Base-by-base conservation (phyloP, 2,888 invertebrate species). In the Tyria jacobaeae region DNA sequence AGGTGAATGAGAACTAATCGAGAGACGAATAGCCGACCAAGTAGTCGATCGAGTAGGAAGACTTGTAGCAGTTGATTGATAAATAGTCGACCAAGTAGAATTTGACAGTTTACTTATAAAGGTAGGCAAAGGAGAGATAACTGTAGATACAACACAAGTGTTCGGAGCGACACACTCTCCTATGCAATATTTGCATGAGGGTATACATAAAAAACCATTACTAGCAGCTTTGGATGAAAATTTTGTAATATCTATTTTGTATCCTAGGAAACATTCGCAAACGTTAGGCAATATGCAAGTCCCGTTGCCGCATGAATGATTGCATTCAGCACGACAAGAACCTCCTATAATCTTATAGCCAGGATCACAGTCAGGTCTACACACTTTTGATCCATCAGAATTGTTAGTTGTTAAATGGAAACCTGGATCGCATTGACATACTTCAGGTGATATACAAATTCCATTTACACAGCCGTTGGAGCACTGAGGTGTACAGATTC, bases 391-490 rank as follows among this genome's bases (percentile, higher is more conserved):
- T 2, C 24, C 27, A 12, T n/a, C 2, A 17, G 9, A 2, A 21
- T 1, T 21, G 5, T 25, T 7, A 4, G 9, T 0, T 2, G 3
- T 24, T 39, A 52, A 37, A 35, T 37, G n/a, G 37, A 37, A 53
- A 39, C 59, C 59, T 14, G 81, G 73, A 12, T 87, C 78, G 68
- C 95, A 95, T 62, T 87, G 70, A 65, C 94, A 95, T 0, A 81
- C 85, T 51, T 94, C 88, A 1, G 95, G 94, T 0, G 89, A 90
- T 0, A 89, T 78, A 70, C 95, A 95, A 1, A 70, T 74, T 3
- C 94, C 94, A 74, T 95, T 94, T 1, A 79, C 70, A 55, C 95
- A 95, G 10, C 88, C 87, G 12, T 89, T 86, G 0, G 68, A 63
- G 64, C 95, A 95, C 7, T 60, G 52, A 5, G 83, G 81, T 57